Evolutionary conservation across 2,113 vertebrate species (phyloP).

Genomic region (Sinocyclocheilus maitianheensis): DNA sequence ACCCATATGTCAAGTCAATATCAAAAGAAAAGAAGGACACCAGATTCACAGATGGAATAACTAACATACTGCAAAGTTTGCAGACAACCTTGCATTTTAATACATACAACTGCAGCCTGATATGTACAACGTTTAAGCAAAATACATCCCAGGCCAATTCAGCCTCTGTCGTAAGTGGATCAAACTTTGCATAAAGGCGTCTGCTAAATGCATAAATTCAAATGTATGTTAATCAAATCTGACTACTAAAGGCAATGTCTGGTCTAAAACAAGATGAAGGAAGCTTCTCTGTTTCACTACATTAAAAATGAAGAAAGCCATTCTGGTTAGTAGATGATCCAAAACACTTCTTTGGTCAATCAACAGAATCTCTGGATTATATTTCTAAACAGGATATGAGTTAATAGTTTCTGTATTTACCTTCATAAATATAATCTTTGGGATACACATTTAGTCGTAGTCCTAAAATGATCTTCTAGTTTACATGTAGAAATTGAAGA

Average conservation of each 20-base stretch:
- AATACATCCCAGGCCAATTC: background rate
- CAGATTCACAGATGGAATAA: conserved; percentile 57
- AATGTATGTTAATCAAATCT: background rate
- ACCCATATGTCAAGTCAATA: background rate
- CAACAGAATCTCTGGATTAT: background rate
- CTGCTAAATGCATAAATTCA: background rate
- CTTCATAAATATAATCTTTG: background rate
- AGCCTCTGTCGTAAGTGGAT: background rate
- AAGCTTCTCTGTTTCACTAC: background rate
- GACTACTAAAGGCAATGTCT: background rate
- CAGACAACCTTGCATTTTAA: conserved; percentile 59
- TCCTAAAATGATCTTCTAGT: background rate
- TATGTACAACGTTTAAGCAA: background rate
- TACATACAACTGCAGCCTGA: conserved; percentile 56
- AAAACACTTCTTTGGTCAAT: background rate
- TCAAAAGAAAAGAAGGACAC: background rate
- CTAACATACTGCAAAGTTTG: conserved; percentile 43
- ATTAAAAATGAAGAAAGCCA: background rate
- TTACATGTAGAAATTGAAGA: background rate
- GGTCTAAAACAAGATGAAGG: background rate
- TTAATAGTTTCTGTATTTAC: background rate
- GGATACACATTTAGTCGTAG: background rate
- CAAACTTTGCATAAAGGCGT: background rate
- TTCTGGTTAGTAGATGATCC: background rate
- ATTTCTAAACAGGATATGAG: conserved; percentile 6